These are phyloP conservation scores for Boulengeromyrus knoepffleri DNA, from an alignment of 2,113 vertebrate genomes.

Conservation along the genomic window DNA sequence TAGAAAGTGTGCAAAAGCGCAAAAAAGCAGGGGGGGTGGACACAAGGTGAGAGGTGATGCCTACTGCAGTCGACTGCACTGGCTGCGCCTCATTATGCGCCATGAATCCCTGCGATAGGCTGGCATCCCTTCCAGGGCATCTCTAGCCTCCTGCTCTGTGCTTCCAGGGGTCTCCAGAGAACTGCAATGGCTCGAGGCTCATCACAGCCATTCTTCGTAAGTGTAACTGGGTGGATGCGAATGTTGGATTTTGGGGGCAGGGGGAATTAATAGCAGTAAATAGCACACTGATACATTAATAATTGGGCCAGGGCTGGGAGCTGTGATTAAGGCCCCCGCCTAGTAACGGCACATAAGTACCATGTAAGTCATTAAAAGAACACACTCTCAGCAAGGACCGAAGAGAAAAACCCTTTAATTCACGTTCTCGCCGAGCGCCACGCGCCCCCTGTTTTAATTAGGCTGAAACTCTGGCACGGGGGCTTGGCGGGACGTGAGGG, in stretches of 20 bases:
- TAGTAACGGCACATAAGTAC: neutral
- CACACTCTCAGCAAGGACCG: neutral
- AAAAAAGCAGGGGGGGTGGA: neutral
- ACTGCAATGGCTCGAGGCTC: neutral
- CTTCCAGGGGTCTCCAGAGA: neutral
- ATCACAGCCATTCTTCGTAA: neutral
- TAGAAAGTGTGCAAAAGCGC: neutral
- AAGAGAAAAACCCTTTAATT: neutral
- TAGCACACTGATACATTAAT: neutral
- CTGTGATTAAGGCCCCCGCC: neutral
- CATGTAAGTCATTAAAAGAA: neutral
- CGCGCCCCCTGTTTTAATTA: neutral
- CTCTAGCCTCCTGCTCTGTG: neutral
- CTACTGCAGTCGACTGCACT: neutral
- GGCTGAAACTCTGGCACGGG: neutral
- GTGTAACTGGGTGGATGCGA: neutral
- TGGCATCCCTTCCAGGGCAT: neutral
- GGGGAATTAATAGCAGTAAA: neutral
- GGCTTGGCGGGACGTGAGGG: too few relatives aligned
- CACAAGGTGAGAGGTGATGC: neutral
- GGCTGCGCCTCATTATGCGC: neutral
- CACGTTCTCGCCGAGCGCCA: neutral
- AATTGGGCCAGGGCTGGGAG: conserved; percentile 9
- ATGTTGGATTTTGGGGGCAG: neutral
- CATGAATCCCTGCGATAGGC: neutral